Percentiles rank a stretch among this genome's conserved stretches.
Evolutionary conservation across 1,140 invertebrate genomes (phyloP).

Genomic region (Holcopasites calliopsidis): DNA sequence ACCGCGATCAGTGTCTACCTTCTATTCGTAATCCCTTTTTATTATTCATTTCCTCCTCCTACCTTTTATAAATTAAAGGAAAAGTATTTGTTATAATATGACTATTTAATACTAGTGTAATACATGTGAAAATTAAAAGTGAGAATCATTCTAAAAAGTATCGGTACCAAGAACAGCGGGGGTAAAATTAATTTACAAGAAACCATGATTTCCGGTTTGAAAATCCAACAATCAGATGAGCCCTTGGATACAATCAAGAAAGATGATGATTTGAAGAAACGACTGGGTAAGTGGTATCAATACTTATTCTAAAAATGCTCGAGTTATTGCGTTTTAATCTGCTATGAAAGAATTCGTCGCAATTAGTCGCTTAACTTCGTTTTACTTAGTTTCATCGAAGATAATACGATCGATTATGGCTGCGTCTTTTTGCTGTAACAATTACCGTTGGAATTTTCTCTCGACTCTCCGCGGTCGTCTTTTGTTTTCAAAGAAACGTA

Average conservation of each 20-base stretch:
- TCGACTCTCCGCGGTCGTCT: not conserved
- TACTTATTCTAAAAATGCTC: not conserved
- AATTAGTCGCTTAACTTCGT: not conserved
- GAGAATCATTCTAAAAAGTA: too few relatives aligned
- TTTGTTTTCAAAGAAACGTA: not conserved
- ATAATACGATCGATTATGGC: too few relatives aligned
- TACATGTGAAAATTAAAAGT: too few relatives aligned
- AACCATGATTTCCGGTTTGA: not conserved
- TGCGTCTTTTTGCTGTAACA: not conserved
- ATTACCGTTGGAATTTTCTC: not conserved
- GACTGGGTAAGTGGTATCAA: conserved; percentile 3
- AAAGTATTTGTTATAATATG: too few relatives aligned
- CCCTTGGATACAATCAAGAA: not conserved
- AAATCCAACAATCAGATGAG: not conserved
- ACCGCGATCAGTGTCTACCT: not conserved
- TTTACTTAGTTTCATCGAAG: too few relatives aligned
- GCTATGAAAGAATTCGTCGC: not conserved
- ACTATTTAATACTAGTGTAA: too few relatives aligned
- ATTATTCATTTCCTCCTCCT: too few relatives aligned
- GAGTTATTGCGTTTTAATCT: not conserved
- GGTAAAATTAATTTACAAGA: not conserved
- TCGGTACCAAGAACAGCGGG: not conserved
- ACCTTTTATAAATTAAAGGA: too few relatives aligned
- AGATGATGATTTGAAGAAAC: not conserved
- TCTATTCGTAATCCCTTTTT: too few relatives aligned